Evolutionary conservation across 2,797 vertebrate species (phyloP).

Genomic region (Percopsis omiscomaycus): DNA sequence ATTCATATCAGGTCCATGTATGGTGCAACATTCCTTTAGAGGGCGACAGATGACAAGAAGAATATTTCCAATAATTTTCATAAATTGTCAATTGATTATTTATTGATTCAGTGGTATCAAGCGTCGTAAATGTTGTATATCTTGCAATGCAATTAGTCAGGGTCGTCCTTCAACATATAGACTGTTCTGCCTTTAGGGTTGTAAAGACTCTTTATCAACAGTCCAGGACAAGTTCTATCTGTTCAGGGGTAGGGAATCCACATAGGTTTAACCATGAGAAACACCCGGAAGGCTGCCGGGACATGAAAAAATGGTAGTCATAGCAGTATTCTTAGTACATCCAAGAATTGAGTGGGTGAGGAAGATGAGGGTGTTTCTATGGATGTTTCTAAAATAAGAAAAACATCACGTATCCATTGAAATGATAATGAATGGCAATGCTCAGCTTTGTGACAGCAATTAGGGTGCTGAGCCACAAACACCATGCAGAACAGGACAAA

Average conservation of each 20-base stretch:
- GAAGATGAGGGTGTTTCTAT: not conserved
- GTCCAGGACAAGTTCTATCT: slow-evolving; percentile 51
- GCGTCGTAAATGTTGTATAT: not conserved
- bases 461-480: slow-evolving; percentile 36
- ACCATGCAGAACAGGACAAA: slow-evolving; percentile 62
- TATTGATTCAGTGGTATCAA: not conserved
- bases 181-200: not conserved
- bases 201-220: slow-evolving; percentile 6
- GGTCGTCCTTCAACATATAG: not conserved
- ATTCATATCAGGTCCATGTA: no score
- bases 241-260: slow-evolving; percentile 32
- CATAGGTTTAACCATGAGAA: slow-evolving; percentile 27
- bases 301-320: slow-evolving; percentile 32
- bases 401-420: slow-evolving; percentile 29
- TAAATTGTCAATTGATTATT: no score
- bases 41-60: not conserved
- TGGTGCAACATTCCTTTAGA: no score
- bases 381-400: slow-evolving; percentile 22
- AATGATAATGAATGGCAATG: slow-evolving; percentile 35
- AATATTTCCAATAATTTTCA: not conserved
- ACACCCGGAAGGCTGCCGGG: slow-evolving; percentile 39
- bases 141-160: not conserved
- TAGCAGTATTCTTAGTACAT: slow-evolving; percentile 25
- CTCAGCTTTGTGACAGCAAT: slow-evolving; percentile 34
- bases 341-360: slow-evolving; percentile 6